phyloP scores from a whole-genome alignment of 2,113 vertebrate genomes.

The Puma concolor region DNA sequence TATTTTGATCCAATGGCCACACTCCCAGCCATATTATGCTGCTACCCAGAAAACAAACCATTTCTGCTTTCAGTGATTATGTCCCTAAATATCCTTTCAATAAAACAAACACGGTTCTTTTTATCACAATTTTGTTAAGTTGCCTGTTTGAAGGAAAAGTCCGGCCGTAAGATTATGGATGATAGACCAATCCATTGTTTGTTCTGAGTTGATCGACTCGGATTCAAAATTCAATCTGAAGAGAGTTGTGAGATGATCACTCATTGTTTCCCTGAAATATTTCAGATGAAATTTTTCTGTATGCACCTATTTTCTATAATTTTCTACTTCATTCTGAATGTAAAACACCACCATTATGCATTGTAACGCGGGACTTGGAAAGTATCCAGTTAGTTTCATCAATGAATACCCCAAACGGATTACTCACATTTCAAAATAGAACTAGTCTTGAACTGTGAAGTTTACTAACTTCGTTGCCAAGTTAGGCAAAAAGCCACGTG shows the following conservation, averaged over 20 bases:
- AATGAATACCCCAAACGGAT: background rate
- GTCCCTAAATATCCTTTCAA: background rate
- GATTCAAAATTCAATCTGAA: background rate
- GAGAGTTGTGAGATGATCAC: background rate
- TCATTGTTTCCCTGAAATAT: background rate
- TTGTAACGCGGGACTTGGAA: background rate
- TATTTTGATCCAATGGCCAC: background rate
- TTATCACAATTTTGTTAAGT: background rate
- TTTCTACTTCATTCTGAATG: background rate
- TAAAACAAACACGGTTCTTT: background rate
- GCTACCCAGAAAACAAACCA: background rate
- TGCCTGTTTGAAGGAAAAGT: background rate
- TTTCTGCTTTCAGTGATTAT: background rate
- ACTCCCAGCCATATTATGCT: background rate
- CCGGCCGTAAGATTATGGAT: background rate
- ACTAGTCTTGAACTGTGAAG: background rate
- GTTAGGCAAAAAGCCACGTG: background rate
- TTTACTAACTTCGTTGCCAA: background rate
- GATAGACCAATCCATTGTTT: no score
- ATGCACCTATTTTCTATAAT: background rate
- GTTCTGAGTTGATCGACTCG: background rate
- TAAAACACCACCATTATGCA: background rate
- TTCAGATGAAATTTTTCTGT: background rate
- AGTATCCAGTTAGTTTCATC: background rate
- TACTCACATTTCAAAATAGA: conserved; percentile 11